Evolutionary conservation across 2,888 invertebrate genomes (phyloP).

Genomic region (Synanthedon myopaeformis): DNA sequence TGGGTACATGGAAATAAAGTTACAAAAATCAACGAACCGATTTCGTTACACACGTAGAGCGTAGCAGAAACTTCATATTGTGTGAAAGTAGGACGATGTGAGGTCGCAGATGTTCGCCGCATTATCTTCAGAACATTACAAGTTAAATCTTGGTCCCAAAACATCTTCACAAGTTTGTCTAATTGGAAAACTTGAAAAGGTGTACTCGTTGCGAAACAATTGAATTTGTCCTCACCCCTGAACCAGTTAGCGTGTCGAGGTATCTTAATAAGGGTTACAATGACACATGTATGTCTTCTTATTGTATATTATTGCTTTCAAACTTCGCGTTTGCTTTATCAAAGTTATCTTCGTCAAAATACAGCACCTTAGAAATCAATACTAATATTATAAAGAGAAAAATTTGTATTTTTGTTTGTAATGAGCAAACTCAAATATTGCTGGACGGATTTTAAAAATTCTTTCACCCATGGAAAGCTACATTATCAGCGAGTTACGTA

Average conservation of each 20-base stretch:
- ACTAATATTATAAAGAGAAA: no score
- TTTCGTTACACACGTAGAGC: no score
- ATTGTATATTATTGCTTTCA: not conserved
- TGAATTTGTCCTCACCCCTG: constrained; percentile 21
- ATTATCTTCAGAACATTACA: constrained; percentile 34
- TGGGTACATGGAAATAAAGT: not conserved
- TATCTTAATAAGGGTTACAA: not conserved
- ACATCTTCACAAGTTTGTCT: constrained; percentile 32
- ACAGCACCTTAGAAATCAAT: no score
- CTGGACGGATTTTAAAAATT: no score
- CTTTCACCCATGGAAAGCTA: no score
- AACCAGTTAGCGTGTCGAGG: not conserved
- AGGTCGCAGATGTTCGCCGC: constrained; percentile 31
- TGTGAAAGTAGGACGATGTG: not conserved
- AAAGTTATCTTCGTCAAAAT: no score
- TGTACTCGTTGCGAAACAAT: constrained; percentile 32
- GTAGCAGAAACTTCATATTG: not conserved
- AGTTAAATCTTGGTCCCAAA: constrained; percentile 37
- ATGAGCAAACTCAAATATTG: no score
- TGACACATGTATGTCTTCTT: not conserved
- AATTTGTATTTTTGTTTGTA: no score
- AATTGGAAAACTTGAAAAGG: constrained; percentile 59
- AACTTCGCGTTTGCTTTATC: not conserved
- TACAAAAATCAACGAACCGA: not conserved
- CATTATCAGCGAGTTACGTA: no score